Evolutionary conservation across 2,113 vertebrate genomes (phyloP).

Genomic region (Murina feae): DNA sequence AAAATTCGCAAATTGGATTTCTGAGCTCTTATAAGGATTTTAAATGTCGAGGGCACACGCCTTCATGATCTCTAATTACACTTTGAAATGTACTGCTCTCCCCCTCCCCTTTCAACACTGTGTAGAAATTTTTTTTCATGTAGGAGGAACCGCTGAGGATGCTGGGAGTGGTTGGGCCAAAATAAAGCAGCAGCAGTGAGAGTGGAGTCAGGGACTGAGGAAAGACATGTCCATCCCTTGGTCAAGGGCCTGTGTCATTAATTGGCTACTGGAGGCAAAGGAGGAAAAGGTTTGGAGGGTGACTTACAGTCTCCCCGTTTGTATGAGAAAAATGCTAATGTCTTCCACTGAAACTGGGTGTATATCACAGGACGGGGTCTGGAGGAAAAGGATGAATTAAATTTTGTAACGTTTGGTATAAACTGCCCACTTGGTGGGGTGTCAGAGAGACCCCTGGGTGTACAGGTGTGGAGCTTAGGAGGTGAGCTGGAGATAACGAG

Average conservation of each 20-base stretch:
- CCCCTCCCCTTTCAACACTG: neutral
- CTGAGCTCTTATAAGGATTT: neutral
- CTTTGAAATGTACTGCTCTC: neutral
- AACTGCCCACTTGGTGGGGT: neutral
- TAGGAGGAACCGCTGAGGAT: neutral
- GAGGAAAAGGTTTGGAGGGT: neutral
- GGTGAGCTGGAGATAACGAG: neutral
- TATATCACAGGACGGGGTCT: neutral
- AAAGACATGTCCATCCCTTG: neutral
- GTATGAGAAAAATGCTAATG: neutral
- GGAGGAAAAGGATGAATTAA: neutral
- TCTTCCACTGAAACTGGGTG: neutral
- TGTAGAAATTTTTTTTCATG: neutral
- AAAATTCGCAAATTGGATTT: neutral
- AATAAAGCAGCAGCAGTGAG: neutral
- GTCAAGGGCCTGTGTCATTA: neutral
- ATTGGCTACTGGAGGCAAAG: neutral
- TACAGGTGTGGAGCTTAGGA: neutral
- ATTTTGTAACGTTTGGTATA: neutral
- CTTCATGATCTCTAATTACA: neutral
- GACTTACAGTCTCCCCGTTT: neutral
- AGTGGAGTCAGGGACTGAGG: neutral
- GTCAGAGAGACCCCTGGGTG: neutral
- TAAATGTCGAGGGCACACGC: neutral
- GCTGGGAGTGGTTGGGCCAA: neutral